Evolutionary conservation across 2,113 vertebrate genomes (phyloP), one percentile per base, ranked within the genome.

Genomic region (Psilopsiagon aurifrons): DNA sequence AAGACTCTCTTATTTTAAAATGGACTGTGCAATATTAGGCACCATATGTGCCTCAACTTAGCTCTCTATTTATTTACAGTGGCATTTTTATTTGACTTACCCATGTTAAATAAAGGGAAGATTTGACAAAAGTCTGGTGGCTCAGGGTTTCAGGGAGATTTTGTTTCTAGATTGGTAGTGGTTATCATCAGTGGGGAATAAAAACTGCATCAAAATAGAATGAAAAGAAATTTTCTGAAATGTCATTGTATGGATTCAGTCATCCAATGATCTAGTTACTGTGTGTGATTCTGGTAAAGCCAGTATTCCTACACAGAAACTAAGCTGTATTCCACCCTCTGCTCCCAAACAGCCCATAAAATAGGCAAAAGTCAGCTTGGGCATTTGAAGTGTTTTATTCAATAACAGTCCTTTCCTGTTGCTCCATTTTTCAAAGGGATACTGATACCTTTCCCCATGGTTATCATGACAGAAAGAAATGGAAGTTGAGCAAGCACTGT

Each of bases 211-310:
- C 19, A 13, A 69, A 80, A 37, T 10, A 51, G 59, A 92, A 84
- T 37, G 5, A 46, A 11, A 67, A 79, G 8, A 52, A 63, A 23
- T 55, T 44, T 41, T 52, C 51, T 44, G 29, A 22, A 35, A 41
- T 7, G 2, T 31, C 6, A 15, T 46, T 44, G 6, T 13, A 4
- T 25, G 16, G 19, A 51, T 43, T 28, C 1, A 0, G 1, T 49
- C 37, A 33, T 54, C 28, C 37, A 59, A 5, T 27, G 57, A 11
- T 4, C 43, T 22, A 7, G 13, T 17, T 41, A 16, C 35, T 47
- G 7, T 15, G 17, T 18, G 35, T 46, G 41, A 2, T 77, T 78
- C 19, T 91, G 59, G 54, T 29, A 75, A 74, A 81, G 5, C 4
- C 54, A 63, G 4, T 8, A 7, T 33, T 90, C 52, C 76, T 73